These are phyloP conservation scores for Drosophila lutescens DNA, from an alignment of 2,888 invertebrate species.

Conservation along the genomic window DNA sequence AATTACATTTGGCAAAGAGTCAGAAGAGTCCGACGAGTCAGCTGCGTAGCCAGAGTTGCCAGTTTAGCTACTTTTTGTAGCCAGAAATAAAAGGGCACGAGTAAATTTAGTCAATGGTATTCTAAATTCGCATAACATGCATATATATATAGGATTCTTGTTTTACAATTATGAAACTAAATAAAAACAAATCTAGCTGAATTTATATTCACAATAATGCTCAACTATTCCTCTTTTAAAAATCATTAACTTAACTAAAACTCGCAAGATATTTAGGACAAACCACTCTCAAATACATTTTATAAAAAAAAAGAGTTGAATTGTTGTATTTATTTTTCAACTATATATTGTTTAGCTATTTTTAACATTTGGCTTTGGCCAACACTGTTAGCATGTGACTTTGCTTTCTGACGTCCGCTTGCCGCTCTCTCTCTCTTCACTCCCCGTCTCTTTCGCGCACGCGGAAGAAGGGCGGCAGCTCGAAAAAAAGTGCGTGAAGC, in stretches of 20 bases:
- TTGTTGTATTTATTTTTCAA: neutral
- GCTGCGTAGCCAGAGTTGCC: conserved; percentile 19
- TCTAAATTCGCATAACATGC: too few relatives aligned
- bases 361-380: conserved; percentile 1
- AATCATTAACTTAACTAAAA: too few relatives aligned
- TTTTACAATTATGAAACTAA: too few relatives aligned
- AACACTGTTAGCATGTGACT: conserved; percentile 67
- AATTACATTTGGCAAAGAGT: conserved; percentile 61
- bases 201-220: neutral
- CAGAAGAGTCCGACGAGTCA: conserved; percentile 61
- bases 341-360: conserved; percentile 1
- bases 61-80: neutral
- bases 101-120: too few relatives aligned
- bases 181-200: too few relatives aligned
- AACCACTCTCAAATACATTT: neutral
- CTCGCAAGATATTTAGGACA: too few relatives aligned
- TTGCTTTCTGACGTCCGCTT: conserved; percentile 25
- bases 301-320: neutral
- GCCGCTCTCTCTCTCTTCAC: conserved; percentile 12
- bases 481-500: conserved; percentile 57
- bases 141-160: too few relatives aligned
- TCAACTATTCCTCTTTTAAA: too few relatives aligned
- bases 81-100: neutral
- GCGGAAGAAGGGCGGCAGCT: conserved; percentile 37
- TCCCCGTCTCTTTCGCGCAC: conserved; percentile 22